Conservation (phyloP, 2,797 vertebrate species). For the Euthynnus affinis region DNA sequence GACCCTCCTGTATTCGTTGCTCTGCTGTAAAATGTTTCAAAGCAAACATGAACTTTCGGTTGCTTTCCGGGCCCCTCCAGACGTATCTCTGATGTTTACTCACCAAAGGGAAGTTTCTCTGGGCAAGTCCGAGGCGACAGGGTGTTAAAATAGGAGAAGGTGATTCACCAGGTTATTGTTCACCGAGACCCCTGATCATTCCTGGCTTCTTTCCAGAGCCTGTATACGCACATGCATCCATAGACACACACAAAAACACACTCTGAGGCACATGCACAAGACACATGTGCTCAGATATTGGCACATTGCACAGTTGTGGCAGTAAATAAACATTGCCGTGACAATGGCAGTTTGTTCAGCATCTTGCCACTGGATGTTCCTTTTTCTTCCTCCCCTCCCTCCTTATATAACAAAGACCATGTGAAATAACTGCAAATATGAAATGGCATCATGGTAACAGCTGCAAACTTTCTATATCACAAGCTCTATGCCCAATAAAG, state of each 20-base stretch:
- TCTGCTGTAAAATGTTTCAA: slow-evolving; percentile 57
- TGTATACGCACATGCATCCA: slow-evolving; percentile 17
- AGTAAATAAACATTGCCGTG: slow-evolving; percentile 28
- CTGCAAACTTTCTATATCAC: slow-evolving; percentile 36
- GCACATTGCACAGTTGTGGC: background rate
- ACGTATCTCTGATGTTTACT: slow-evolving; percentile 67
- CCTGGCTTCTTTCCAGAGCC: slow-evolving; percentile 63
- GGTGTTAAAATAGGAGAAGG: slow-evolving; percentile 63
- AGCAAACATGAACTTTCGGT: slow-evolving; percentile 77
- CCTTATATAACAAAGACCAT: slow-evolving; percentile 32
- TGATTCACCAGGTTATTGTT: slow-evolving; percentile 77
- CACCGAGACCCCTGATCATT: slow-evolving; percentile 49
- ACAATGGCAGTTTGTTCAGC: slow-evolving; percentile 41
- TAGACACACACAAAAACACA: slow-evolving; percentile 22
- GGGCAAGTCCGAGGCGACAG: slow-evolving; percentile 15
- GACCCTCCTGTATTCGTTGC: slow-evolving; percentile 31
- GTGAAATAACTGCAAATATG: slow-evolving; percentile 14
- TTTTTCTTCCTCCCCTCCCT: slow-evolving; percentile 4
- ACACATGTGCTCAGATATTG: slow-evolving; percentile 21
- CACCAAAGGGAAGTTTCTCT: slow-evolving; percentile 62
- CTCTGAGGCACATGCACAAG: background rate
- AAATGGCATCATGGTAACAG: slow-evolving; percentile 40
- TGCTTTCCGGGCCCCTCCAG: slow-evolving; percentile 46
- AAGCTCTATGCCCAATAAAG: background rate
- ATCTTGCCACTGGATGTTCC: slow-evolving; percentile 31